phyloP scores from a whole-genome alignment of 2,113 vertebrate species.

The Tychaedon coryphoeus region DNA sequence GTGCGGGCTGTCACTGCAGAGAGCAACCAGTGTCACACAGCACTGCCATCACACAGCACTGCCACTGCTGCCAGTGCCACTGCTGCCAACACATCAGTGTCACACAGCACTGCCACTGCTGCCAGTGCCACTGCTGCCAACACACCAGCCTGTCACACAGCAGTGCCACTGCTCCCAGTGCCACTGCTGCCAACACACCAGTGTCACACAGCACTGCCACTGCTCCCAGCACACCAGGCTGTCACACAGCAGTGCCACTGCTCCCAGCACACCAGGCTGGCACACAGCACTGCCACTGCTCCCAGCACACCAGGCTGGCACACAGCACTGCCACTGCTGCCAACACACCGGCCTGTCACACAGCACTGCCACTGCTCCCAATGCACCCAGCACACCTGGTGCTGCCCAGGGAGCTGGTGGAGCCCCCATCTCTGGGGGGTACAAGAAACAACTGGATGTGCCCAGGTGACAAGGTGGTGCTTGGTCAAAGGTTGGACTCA shows the following conservation, averaged over 20 bases:
- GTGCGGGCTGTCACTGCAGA: conserved; percentile 92
- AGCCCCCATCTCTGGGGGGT: neutral
- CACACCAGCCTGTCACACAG: no score
- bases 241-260: no score
- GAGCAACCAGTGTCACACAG: no score
- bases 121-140: neutral
- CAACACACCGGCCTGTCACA: fast-evolving
- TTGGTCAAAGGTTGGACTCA: neutral
- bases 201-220: neutral
- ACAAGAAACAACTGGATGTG: neutral
- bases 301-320: no score
- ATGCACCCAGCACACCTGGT: neutral
- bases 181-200: fast-evolving
- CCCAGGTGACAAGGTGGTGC: neutral
- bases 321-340: neutral
- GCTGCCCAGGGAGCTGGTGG: neutral
- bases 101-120: neutral
- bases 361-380: fast-evolving
- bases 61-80: neutral
- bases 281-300: no score
- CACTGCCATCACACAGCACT: no score
- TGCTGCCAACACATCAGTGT: no score
- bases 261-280: no score
- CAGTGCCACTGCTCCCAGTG: no score
- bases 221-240: no score